Conservation (phyloP, 1,140 invertebrate species). For the Myzus persicae region DNA sequence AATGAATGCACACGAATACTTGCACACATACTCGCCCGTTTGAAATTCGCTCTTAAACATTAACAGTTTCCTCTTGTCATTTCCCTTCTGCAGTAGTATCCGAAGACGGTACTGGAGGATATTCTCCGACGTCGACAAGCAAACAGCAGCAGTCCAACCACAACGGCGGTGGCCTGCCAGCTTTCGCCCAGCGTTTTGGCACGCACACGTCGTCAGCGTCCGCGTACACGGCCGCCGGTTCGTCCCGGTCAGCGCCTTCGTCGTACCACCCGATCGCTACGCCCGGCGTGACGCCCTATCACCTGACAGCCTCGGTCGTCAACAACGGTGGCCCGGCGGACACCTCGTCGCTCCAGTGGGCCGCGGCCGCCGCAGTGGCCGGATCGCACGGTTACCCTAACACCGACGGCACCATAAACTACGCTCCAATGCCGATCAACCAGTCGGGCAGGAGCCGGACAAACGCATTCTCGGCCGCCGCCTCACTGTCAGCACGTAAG, state of each 20-base stretch:
- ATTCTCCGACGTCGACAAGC: background rate
- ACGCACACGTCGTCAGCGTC: conserved; percentile 37
- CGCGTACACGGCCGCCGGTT: conserved; percentile 21
- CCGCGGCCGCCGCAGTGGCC: background rate
- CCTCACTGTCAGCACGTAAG: conserved; percentile 49
- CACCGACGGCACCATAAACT: conserved; percentile 53
- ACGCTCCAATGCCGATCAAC: conserved; percentile 7
- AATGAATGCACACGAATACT: too few species aligned
- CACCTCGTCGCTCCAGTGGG: conserved; percentile 12
- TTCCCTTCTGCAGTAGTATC: background rate
- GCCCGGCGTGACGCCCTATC: background rate
- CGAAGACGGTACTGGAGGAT: conserved; percentile 30
- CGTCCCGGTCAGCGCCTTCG: conserved; percentile 10
- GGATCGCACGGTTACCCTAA: conserved; percentile 17
- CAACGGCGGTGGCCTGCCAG: conserved; percentile 9
- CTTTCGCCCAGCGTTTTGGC: conserved; percentile 35
- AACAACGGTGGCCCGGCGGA: conserved; percentile 67
- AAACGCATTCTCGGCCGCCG: conserved; percentile 46
- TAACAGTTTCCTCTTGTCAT: background rate
- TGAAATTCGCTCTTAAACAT: background rate
- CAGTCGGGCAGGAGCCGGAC: background rate
- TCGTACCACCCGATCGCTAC: conserved; percentile 42
- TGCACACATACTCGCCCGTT: too few species aligned
- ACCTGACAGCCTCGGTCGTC: background rate
- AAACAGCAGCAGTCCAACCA: background rate